Base-by-base conservation (phyloP, 2,888 invertebrate genomes). In the Napeogenes inachia region DNA sequence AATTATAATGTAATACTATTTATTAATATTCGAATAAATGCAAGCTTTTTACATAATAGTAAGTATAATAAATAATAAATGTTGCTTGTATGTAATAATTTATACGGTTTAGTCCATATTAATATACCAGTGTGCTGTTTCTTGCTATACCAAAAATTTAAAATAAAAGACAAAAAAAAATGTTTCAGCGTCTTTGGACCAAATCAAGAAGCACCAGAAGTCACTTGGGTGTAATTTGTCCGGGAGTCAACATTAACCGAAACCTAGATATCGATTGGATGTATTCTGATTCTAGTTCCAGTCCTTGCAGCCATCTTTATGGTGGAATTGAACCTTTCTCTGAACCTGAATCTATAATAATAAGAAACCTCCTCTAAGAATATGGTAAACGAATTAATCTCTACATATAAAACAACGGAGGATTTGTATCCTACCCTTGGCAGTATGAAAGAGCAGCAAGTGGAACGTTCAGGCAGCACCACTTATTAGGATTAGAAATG, bases 261-360 rank as follows among this genome's bases (percentile, higher is more conserved):
- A 96, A 96, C 78, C 96, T 95, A 70, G 94, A 92, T 59, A 92
- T 92, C 63, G 91, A 93, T 65, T 96, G 95, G 95, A 92, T 89
- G 79, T 85, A 83, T 80, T 91, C 81, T 59, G 94, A 92, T 57
- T 89, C 92, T 4, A 92, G 92, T 61, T 79, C 78, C 2, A 87
- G 91, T 59, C 92, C 92, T 5, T 95, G 95, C 77, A 82, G 87
- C 8, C 92, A 94, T 3, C 89, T 91, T 0, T 96, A 89, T 76
- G 92, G 92, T 13, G 96, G 96, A 0, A 75, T 82, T 0, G 72
- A 74, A 12, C 77, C 94, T 0, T 93, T 94, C 76, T 94, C 95
- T 0, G 95, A 95, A 80, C 86, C 91, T 0, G 96, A 95, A 82
- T 92, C 92, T 0, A 75, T 73, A 54, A 82, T 92, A 65, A 77